A percentile compares a stretch with the other conserved stretches of the same genome.
Evolutionary conservation across 2,113 vertebrate species (phyloP).

Genomic region (Climacteris rufus): DNA sequence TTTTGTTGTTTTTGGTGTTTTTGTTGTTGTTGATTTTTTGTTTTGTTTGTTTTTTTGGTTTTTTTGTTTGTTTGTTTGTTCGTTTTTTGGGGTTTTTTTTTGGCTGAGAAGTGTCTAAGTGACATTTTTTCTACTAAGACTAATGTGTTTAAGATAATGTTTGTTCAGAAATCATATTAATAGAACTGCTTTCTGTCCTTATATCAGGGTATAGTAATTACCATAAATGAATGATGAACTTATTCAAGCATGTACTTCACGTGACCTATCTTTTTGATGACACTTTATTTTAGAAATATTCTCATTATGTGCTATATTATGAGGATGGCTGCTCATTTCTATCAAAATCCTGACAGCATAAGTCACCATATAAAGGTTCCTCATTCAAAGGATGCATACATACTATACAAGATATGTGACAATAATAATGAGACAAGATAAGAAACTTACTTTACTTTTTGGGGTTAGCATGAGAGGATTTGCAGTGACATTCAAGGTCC

Average conservation of each 20-base stretch:
- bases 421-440: neutral
- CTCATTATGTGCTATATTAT: neutral
- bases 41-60: too few relatives aligned
- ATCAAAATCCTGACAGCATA: neutral
- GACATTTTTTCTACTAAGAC: neutral
- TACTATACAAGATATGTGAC: neutral
- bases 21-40: too few relatives aligned
- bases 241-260: neutral
- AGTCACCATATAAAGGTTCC: neutral
- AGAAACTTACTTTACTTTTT: neutral
- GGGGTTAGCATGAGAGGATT: neutral
- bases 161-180: neutral
- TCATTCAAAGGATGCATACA: neutral
- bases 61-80: too few relatives aligned
- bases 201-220: neutral
- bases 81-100: too few relatives aligned
- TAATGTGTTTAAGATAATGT: neutral
- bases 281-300: neutral
- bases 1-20: neutral
- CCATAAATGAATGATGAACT: neutral
- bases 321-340: neutral
- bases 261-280: neutral
- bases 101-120: neutral
- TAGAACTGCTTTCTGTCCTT: neutral
- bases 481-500: neutral